Conservation (phyloP, 1,140 invertebrate species). For the Drosophila aff. region DNA sequence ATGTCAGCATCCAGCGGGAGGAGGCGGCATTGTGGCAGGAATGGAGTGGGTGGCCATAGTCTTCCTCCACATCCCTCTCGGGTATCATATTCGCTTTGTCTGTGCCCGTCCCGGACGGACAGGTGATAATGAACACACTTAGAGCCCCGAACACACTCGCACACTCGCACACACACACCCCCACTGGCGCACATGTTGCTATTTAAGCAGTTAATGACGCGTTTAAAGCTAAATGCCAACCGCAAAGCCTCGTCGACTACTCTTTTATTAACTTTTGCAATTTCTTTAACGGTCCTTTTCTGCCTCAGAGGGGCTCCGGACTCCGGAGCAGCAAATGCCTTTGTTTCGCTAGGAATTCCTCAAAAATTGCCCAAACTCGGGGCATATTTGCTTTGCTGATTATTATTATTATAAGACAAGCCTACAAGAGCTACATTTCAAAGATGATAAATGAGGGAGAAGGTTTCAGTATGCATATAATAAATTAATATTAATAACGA, state of each 20-base stretch:
- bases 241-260: slow-evolving; percentile 57
- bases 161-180: not conserved
- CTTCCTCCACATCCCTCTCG: slow-evolving; percentile 6
- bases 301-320: not conserved
- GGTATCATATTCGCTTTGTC: slow-evolving; percentile 56
- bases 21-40: not conserved
- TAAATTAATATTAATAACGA: slow-evolving; percentile 8
- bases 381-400: slow-evolving; percentile 10
- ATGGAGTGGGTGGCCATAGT: slow-evolving; percentile 6
- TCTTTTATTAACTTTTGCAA: slow-evolving; percentile 82
- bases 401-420: slow-evolving; percentile 4
- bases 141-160: slow-evolving; percentile 29
- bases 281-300: slow-evolving; percentile 70
- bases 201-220: slow-evolving; percentile 81
- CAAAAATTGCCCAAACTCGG: not conserved
- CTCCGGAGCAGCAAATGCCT: slow-evolving; percentile 17
- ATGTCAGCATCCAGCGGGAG: slow-evolving; percentile 53
- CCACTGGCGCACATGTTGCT: slow-evolving; percentile 68
- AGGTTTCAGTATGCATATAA: not conserved
- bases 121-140: slow-evolving; percentile 80
- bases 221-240: slow-evolving; percentile 79
- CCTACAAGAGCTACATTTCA: not conserved
- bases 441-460: not conserved
- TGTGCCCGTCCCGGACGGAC: slow-evolving; percentile 46
- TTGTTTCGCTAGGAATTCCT: slow-evolving; percentile 26